Base-by-base conservation (phyloP, 2,888 invertebrate genomes). In the Biston stratarius region DNA sequence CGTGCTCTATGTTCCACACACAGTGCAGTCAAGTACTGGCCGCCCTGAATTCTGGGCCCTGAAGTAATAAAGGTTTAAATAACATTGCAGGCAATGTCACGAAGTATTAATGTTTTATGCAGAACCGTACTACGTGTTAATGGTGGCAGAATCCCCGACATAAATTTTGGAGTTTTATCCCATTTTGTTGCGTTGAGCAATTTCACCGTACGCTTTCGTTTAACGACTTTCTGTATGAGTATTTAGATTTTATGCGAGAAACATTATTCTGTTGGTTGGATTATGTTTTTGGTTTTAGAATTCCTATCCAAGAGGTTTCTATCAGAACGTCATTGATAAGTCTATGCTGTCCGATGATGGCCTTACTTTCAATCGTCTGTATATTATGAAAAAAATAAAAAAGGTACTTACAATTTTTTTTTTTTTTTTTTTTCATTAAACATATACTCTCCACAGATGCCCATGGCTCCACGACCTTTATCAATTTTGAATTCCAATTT, bases 31-130 rank as follows among this genome's bases (percentile, higher is more conserved):
- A 24, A 24, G 24, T 24, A 24, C 24, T 24, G 24, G 1, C 24
- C 24, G 24, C 24, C 24, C 24, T 24, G 24, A 24, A 24, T 24
- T 24, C 24, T 3, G 24, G 24, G 3, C 24, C 24, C 24, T 24
- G 24, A 24, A 24, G 24, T 24, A 24, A 24, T 24, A 24, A 24
- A 3, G 24, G 24, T 24, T 24, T 24, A 24, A 24, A 24, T 90
- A 89, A 88, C 83, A 86, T 74, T 88, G 87, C 89, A 88, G 79
- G 83, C 85, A 82, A 80, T 79, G 81, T 83, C 83, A 78, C 82
- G 86, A 88, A 86, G 82, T 86, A 91, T 92, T 91, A 91, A 92
- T 92, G 89, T 89, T 88, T 91, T 89, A 90, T 91, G 88, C 88
- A 90, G 85, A 86, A 81, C 84, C 83, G 81, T 87, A 87, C 85